Evolutionary conservation across 2,888 invertebrate species (phyloP).

Genomic region (Abrostola triplasia): DNA sequence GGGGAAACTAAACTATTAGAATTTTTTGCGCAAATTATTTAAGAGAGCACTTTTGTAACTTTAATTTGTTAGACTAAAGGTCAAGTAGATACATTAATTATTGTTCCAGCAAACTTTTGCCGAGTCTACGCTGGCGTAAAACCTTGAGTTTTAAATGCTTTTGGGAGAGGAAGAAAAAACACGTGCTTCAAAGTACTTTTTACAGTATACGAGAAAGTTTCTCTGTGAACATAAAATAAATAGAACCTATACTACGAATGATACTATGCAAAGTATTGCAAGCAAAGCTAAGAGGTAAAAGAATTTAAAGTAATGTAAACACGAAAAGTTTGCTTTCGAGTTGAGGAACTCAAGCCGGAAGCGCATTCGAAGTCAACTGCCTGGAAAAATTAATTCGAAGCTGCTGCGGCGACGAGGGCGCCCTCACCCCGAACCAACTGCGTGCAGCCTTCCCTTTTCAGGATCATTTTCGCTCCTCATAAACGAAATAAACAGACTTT

Average conservation of each 20-base stretch:
- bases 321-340: conserved; percentile 86
- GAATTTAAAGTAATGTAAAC: conserved; percentile 86
- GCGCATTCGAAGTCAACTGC: conserved; percentile 86
- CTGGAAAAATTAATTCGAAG: conserved; percentile 86
- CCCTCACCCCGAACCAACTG: conserved; percentile 55
- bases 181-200: conserved; percentile 7
- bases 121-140: conserved; percentile 16
- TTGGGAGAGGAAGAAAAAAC: conserved; percentile 29
- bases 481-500: conserved; percentile 69
- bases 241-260: conserved; percentile 65
- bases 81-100: conserved; percentile 18
- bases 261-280: conserved; percentile 78
- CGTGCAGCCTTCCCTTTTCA: conserved; percentile 66
- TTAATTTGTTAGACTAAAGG: conserved; percentile 22
- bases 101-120: conserved; percentile 3
- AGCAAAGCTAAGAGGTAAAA: conserved; percentile 81
- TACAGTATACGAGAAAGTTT: conserved; percentile 41
- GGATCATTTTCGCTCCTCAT: conserved; percentile 71
- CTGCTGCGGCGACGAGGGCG: conserved; percentile 70
- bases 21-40: conserved; percentile 15
- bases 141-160: conserved; percentile 24
- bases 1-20: conserved; percentile 3
- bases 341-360: conserved; percentile 83
- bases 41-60: conserved; percentile 11
- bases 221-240: conserved; percentile 67